Conservation (phyloP, 2,113 vertebrate genomes). For the Cisticola juncidis region DNA sequence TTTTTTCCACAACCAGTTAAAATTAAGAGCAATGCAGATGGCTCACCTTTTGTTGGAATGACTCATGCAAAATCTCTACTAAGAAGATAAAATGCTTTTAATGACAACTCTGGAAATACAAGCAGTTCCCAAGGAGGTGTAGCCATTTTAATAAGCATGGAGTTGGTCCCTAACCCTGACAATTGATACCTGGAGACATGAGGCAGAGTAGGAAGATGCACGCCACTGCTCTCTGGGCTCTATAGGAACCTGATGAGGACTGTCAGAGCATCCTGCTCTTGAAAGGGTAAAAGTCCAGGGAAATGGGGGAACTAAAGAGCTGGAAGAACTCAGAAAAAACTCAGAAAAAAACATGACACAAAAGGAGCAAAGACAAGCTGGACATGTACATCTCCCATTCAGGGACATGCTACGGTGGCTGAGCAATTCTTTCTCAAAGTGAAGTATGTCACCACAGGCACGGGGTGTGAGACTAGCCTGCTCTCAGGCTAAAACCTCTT, state of each 20-base stretch:
- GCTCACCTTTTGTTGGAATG: neutral
- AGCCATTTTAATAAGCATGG: neutral
- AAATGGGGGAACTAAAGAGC: neutral
- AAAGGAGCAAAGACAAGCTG: neutral
- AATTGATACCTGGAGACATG: accelerated
- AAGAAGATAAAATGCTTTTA: neutral
- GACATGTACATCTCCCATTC: neutral
- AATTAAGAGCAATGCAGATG: neutral
- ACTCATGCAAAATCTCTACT: neutral
- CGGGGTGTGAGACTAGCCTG: neutral
- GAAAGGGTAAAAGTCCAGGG: neutral
- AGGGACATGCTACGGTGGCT: accelerated
- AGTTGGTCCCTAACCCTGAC: neutral
- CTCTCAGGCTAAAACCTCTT: neutral
- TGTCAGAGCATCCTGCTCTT: neutral
- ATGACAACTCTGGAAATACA: neutral
- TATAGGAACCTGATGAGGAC: neutral
- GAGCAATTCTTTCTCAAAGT: neutral
- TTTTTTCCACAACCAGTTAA: neutral
- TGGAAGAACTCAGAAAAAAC: neutral
- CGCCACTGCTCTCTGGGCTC: neutral
- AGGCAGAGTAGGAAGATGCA: neutral
- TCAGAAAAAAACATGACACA: neutral
- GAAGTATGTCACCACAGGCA: neutral
- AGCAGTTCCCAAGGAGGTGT: neutral